Conservation (phyloP, 2,113 vertebrate genomes). For the Ptilorrhoa leucosticta region DNA sequence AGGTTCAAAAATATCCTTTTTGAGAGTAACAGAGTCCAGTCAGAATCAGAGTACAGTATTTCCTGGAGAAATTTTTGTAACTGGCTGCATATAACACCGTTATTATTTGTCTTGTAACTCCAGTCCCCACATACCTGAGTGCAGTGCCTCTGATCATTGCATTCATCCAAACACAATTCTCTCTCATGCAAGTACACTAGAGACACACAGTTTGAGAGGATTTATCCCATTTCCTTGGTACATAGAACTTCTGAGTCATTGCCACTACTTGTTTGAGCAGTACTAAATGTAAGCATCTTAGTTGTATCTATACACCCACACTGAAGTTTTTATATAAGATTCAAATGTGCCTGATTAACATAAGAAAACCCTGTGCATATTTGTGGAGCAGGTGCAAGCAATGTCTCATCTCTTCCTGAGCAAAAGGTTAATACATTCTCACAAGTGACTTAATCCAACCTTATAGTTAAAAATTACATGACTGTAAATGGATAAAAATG, state of each 20-base stretch:
- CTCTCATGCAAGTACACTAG: background rate
- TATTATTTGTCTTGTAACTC: background rate
- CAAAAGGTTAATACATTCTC: constrained; percentile 48
- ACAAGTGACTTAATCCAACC: constrained; percentile 17
- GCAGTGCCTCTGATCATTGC: background rate
- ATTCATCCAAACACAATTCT: background rate
- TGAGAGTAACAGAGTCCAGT: background rate
- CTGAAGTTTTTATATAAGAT: constrained; percentile 48
- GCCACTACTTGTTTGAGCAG: constrained; percentile 24
- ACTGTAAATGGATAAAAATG: constrained; percentile 6
- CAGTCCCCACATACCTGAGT: background rate
- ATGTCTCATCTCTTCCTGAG: constrained; percentile 54
- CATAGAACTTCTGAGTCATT: constrained; percentile 23
- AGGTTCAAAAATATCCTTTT: background rate
- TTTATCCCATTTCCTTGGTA: background rate
- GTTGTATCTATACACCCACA: constrained; percentile 43
- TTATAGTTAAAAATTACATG: background rate
- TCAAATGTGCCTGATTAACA: constrained; percentile 43
- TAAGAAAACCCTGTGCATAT: constrained; percentile 49
- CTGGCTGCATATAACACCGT: background rate
- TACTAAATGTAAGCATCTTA: constrained; percentile 34
- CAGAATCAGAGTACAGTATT: background rate
- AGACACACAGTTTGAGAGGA: background rate
- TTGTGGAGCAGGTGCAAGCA: constrained; percentile 38
- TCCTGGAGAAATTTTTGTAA: background rate